Evolutionary conservation across 1,140 invertebrate genomes (phyloP).

Genomic region (Glossosoma conforme): DNA sequence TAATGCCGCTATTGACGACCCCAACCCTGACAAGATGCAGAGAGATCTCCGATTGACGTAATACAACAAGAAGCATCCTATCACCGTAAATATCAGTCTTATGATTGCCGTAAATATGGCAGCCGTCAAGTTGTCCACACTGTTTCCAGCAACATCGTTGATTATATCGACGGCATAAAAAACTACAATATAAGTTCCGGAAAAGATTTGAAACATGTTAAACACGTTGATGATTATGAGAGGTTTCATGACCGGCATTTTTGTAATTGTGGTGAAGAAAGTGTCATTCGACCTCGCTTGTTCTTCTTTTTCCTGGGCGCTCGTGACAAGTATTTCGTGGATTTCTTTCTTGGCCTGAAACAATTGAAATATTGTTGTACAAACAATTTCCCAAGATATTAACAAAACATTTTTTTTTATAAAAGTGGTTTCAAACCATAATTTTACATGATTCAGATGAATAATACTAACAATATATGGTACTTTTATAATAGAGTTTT

Average conservation of each 20-base stretch:
- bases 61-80: conserved; percentile 59
- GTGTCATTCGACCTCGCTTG: conserved; percentile 40
- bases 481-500: too few relatives aligned
- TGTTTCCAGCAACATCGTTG: conserved; percentile 47
- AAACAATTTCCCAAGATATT: too few relatives aligned
- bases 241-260: conserved; percentile 61
- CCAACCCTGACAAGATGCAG: conserved; percentile 58
- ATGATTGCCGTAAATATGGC: conserved; percentile 62
- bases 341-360: conserved; percentile 53
- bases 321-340: conserved; percentile 48
- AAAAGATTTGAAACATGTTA: conserved; percentile 63
- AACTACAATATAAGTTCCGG: conserved; percentile 67
- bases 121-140: conserved; percentile 49
- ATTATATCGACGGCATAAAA: conserved; percentile 71
- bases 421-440: too few relatives aligned
- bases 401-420: too few relatives aligned
- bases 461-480: too few relatives aligned
- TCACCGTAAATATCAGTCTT: conserved; percentile 56
- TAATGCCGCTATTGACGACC: conserved; percentile 58
- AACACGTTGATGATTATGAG: conserved; percentile 65
- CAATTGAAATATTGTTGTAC: too few relatives aligned
- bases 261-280: conserved; percentile 47
- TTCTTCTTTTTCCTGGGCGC: conserved; percentile 47
- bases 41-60: conserved; percentile 58
- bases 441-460: too few relatives aligned